Evolutionary conservation across 2,113 vertebrate species (phyloP), one percentile per base, ranked within the genome.

Genomic region (Penelope pileata): DNA sequence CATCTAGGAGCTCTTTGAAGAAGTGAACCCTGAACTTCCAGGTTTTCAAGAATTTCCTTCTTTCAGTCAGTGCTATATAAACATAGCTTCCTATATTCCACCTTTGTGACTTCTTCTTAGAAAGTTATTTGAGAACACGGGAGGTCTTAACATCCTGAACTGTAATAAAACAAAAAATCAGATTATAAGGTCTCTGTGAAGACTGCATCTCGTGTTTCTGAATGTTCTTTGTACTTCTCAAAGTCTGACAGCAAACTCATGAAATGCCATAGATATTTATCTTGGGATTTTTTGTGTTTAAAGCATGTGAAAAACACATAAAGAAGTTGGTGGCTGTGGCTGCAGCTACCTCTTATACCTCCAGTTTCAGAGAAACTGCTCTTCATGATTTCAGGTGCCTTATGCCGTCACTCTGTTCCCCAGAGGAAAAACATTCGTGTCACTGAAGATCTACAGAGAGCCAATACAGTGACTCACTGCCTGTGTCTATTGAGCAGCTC

Each of bases 1-100:
- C 73, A 72, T 62, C 19, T 83, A 45, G 18, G 27, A 85, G 40
- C 12, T 30, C 51, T 78, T 79, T 40, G 53, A 64, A 84, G 43
- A 91, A 84, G 30, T 12, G 12, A 84, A 36, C n/a, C n/a, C n/a
- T 64, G 13, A 89, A 80, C 38, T 75, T 89, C 18, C 48, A 92
- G 62, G 40, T 82, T 79, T 95, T 89, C 81, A 83, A 75, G 62
- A 68, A 66, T 87, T 89, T 89, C 60, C 43, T 82, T 60, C 23
- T 81, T 81, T 67, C 7, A 75, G 38, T 47, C 38, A 67, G 12
- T 79, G 36, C 14, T 66, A 4, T 34, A 69, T 16, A 32, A 86
- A 87, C 9, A n/a, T 6, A 43, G 7, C 75, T 94, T 96, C 62
- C 64, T 69, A 17, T 18, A 67, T 73, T 53, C n/a, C 7, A 5